Base-by-base conservation (phyloP, 2,113 vertebrate genomes). In the Pycnonotus jocosus region DNA sequence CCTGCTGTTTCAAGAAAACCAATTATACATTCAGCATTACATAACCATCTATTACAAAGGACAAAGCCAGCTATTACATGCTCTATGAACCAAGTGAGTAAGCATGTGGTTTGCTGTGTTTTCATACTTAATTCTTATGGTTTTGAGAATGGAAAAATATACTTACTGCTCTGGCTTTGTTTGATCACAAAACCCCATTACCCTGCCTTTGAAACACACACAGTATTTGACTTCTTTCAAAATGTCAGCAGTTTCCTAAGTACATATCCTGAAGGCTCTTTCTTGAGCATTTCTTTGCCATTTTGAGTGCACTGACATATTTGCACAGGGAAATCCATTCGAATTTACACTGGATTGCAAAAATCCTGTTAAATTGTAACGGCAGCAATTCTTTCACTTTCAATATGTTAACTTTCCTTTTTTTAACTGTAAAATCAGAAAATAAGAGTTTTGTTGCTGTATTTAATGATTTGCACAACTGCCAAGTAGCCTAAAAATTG, bases 71-170 rank as follows among this genome's bases (percentile, higher is more conserved):
- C 57, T 81, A 92, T 96, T 96, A 95, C 86, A 91, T 40, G 78
- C 65, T 92, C 77, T 84, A 3, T 74, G 68, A 94, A 77, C 80
- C 72, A 68, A 92, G 21, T 68, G 76, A 95, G 80, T 78, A 96
- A 93, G 95, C 92, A 57, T 94, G 90, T 96, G 93, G 93, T 93
- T 92, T 94, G 64, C 51, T 90, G 42, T 74, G 64, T 92, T 90
- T 92, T 92, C 68, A 45, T 94, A 70, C 56, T 86, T 82, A 71
- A 93, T 93, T 90, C 83, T 96, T 93, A 90, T 0, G 23, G 93
- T 27, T 93, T 94, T 81, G 69, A 71, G 77, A 92, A 93, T 57
- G 82, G 85, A 93, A 95, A 95, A 90, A 93, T 60, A 88, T 13
- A 83, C 85, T 92, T 93, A 80, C 45, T 88, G 85, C 47, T 82